A percentile compares a stretch with the other conserved stretches of the same genome.
Conservation (phyloP, 30 jellyfish, hydroid and myxozoan species). For the Clytia hemisphaerica region DNA sequence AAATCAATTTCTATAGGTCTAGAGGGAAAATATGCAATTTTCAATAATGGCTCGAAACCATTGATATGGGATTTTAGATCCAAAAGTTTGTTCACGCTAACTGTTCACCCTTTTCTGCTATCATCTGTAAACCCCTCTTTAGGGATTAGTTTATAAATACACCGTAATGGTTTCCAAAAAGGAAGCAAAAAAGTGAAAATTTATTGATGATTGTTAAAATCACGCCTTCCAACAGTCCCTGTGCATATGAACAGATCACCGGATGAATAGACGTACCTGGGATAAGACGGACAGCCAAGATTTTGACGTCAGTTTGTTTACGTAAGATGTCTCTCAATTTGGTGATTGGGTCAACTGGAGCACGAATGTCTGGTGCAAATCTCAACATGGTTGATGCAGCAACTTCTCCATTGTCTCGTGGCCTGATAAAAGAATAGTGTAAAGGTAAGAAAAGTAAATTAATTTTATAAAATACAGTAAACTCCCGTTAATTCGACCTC, state of each 20-base stretch:
- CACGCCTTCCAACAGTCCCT: background rate
- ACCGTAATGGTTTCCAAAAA: too few species aligned
- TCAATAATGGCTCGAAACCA: too few species aligned
- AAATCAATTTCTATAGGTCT: too few species aligned
- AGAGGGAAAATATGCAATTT: too few species aligned
- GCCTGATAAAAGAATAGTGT: conserved; percentile 27
- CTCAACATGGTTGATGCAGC: conserved; percentile 76
- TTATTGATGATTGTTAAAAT: background rate
- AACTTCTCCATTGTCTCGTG: conserved; percentile 86
- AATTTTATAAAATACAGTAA: background rate
- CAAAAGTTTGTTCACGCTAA: too few species aligned
- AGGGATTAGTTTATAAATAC: too few species aligned
- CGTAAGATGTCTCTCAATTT: conserved; percentile 61
- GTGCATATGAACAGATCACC: background rate
- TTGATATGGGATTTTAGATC: too few species aligned
- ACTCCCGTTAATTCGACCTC: background rate
- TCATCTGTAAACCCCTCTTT: too few species aligned
- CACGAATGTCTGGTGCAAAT: conserved; percentile 91
- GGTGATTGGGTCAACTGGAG: conserved; percentile 93
- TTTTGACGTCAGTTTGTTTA: conserved; percentile 42
- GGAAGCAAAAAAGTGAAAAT: too few species aligned
- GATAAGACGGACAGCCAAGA: conserved; percentile 69
- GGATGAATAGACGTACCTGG: conserved; percentile 80
- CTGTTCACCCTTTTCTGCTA: too few species aligned
- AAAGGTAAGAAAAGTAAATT: background rate